These are phyloP conservation scores for Dendrolimus kikuchii DNA, from an alignment of 1,140 invertebrate genomes.

Conservation along the genomic window DNA sequence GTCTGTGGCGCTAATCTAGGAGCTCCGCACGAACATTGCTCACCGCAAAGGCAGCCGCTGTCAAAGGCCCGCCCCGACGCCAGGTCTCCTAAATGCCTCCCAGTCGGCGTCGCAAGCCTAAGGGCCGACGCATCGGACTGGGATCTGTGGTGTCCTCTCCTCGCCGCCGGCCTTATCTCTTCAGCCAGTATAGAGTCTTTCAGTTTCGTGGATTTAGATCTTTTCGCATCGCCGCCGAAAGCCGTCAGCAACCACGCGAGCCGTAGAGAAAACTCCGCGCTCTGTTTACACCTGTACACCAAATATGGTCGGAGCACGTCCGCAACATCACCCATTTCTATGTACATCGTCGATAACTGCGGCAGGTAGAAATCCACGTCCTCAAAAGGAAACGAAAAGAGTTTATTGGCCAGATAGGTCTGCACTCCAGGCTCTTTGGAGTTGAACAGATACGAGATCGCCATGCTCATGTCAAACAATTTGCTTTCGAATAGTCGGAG, in stretches of 20 bases:
- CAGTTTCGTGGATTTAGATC: slow-evolving; percentile 89
- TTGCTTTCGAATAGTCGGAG: slow-evolving; percentile 96
- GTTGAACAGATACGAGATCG: slow-evolving; percentile 97
- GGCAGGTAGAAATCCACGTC: slow-evolving; percentile 99
- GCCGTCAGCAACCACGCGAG: slow-evolving; percentile 97
- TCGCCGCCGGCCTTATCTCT: slow-evolving; percentile 80
- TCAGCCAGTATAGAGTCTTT: slow-evolving; percentile 91
- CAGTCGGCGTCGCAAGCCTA: slow-evolving; percentile 68
- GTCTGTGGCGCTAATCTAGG: slow-evolving; percentile 54
- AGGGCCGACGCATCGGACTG: slow-evolving; percentile 90
- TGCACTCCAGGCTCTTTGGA: slow-evolving; percentile 99
- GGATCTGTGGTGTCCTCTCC: slow-evolving; percentile 83
- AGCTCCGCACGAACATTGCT: slow-evolving; percentile 74
- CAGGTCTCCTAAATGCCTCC: slow-evolving; percentile 89
- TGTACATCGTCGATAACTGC: slow-evolving; percentile 98
- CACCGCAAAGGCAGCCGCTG: slow-evolving; percentile 91
- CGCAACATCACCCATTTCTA: slow-evolving; percentile 97
- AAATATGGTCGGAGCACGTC: slow-evolving; percentile 96
- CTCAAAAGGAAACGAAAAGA: slow-evolving; percentile 93
- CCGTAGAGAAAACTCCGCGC: slow-evolving; percentile 95
- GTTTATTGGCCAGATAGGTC: slow-evolving; percentile 95
- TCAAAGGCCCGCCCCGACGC: slow-evolving; percentile 96
- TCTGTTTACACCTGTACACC: slow-evolving; percentile 93
- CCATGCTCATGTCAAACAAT: slow-evolving; percentile 98
- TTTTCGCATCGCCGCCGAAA: slow-evolving; percentile 90